These are phyloP conservation scores for Paracentrotus lividus DNA, from an alignment of 53 echinoderm and acorn worm genomes.

Conservation along the genomic window DNA sequence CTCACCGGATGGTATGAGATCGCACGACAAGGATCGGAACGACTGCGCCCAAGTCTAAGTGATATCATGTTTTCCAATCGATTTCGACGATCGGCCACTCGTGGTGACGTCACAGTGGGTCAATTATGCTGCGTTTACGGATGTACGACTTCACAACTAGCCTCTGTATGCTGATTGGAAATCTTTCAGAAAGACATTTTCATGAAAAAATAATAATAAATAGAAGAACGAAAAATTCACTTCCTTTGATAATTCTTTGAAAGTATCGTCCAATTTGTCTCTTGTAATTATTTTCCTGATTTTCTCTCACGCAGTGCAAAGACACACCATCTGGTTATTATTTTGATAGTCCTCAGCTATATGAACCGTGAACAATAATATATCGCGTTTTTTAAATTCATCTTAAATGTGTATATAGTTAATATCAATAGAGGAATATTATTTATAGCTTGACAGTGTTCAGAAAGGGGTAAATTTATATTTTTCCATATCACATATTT, in stretches of 20 bases:
- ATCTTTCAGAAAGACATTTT: neutral
- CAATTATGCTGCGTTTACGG: constrained; percentile 24
- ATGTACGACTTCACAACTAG: constrained; percentile 12
- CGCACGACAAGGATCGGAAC: constrained; percentile 6
- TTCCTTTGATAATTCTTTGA: neutral
- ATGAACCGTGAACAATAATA: no score
- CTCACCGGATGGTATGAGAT: neutral
- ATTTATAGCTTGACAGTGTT: no score
- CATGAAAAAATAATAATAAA: neutral
- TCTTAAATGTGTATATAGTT: no score
- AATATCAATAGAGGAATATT: no score
- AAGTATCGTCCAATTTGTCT: neutral
- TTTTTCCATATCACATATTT: no score
- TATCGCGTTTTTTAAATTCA: no score
- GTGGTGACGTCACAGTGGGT: neutral
- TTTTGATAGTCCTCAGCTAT: no score
- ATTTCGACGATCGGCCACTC: neutral
- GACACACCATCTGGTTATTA: no score
- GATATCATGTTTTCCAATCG: constrained; percentile 25
- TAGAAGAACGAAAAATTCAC: neutral
- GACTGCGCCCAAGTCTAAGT: constrained; percentile 27
- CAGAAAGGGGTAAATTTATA: no score
- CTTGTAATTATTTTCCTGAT: neutral
- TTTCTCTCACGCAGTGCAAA: no score
- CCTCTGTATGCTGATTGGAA: constrained; percentile 27